Base-by-base conservation (phyloP, 2,888 invertebrate genomes). In the Icerya purchasi region DNA sequence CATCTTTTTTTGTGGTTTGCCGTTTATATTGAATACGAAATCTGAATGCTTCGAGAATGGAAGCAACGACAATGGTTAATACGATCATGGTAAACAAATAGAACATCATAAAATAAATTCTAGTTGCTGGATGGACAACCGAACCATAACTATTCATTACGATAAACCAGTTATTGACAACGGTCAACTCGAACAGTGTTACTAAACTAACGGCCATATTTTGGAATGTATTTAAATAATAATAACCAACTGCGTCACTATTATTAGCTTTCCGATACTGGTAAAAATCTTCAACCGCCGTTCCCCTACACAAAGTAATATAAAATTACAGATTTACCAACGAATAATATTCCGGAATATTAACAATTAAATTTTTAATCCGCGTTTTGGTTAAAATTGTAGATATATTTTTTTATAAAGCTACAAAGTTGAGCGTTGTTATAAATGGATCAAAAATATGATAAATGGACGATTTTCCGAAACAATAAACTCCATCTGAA, bases 91-190 rank as follows among this genome's bases (percentile, higher is more conserved):
- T 90, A 67, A 86, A 83, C 56, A 91, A 74, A 71, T 89, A 90
- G 74, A 90, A 91, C 50, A 79, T 75, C 85, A 90, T 90, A 69
- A 91, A 90, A 70, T 84, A 91, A n/a, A 85, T 72, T 65, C 89
- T 75, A 59, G 83, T 83, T 72, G 83, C 84, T 67, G 82, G 77
- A 56, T 80, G 77, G 0, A 80, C 78, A 20, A 82, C 82, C 1
- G 78, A 75, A 1, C 84, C 83, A 69, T 83, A 86, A 1, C 84
- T 89, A 69, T 89, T 86, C 91, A 91, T 91, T 22, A 88, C 78
- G 61, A 89, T 85, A 68, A 90, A 89, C 91, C 91, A 91, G 72
- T 90, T 90, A 72, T 90, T 91, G 61, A 90, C 88, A 14, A 90
- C 88, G 0, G 89, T 90, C 66, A 90, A 73, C 72, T 90, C 89